phyloP scores from a whole-genome alignment of 2,113 vertebrate species.

The Ariopsis seemanni region DNA sequence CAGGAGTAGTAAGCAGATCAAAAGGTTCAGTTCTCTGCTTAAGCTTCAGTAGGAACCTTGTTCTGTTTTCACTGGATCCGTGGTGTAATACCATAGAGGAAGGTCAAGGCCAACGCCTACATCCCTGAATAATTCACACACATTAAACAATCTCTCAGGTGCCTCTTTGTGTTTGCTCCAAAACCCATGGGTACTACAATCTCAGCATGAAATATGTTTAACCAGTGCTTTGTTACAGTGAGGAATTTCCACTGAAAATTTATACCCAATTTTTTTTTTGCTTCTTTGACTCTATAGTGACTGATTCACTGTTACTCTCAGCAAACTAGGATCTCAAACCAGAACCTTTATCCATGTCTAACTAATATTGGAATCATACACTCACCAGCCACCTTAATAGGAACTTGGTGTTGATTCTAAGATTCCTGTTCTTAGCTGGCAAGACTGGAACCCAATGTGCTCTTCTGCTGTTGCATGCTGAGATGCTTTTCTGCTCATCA shows the following conservation, averaged over 20 bases:
- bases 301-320: neutral
- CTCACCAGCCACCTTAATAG: too few relatives aligned
- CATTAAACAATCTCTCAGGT: constrained; percentile 35
- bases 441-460: too few relatives aligned
- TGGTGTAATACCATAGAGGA: constrained; percentile 52
- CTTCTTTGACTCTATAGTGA: neutral
- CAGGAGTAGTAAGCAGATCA: constrained; percentile 32
- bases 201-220: neutral
- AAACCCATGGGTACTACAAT: constrained; percentile 3
- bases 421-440: too few relatives aligned
- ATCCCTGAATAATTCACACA: constrained; percentile 61
- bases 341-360: neutral
- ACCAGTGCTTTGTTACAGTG: neutral
- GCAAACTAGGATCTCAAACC: neutral
- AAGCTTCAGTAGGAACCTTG: constrained; percentile 33
- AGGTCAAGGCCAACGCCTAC: constrained; percentile 54
- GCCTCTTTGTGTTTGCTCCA: neutral
- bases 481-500: too few relatives aligned
- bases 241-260: neutral
- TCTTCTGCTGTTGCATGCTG: too few relatives aligned
- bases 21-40: constrained; percentile 23
- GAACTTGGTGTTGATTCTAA: too few relatives aligned
- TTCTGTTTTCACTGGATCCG: constrained; percentile 35
- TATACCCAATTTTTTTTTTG: neutral
- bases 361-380: neutral